Conservation (phyloP, 1,140 invertebrate species). For the Scaptomyza pallida region DNA sequence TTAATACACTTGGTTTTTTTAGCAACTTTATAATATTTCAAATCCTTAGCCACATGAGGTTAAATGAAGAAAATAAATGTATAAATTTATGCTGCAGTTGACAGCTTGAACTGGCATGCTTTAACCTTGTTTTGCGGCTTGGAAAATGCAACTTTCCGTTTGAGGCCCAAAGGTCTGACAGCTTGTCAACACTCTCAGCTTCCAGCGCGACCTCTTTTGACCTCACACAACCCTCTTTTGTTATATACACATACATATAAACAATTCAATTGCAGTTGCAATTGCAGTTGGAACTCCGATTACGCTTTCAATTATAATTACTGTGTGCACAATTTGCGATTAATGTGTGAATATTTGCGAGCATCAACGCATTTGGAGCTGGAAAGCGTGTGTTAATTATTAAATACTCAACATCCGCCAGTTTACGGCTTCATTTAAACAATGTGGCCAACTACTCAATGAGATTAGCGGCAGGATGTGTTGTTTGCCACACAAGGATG, state of each 20-base stretch:
- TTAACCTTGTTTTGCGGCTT: conserved; percentile 6
- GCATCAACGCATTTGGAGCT: conserved; percentile 43
- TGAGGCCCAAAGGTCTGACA: conserved; percentile 10
- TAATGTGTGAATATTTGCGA: conserved; percentile 53
- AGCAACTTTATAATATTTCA: no score
- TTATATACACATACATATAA: conserved; percentile 12
- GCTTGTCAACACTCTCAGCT: conserved; percentile 13
- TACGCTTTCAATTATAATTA: conserved; percentile 28
- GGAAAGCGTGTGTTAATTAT: conserved; percentile 69
- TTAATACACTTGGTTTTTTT: no score
- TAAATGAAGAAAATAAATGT: background rate
- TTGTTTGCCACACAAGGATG: background rate
- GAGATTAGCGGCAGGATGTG: conserved; percentile 63
- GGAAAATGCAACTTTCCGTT: background rate
- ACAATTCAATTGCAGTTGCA: conserved; percentile 32
- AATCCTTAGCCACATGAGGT: no score
- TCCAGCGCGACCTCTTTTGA: background rate
- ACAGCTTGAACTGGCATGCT: conserved; percentile 16
- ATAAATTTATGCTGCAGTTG: background rate
- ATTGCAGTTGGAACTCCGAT: conserved; percentile 1
- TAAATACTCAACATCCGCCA: conserved; percentile 59
- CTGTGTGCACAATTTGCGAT: conserved; percentile 38
- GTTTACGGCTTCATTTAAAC: conserved; percentile 35
- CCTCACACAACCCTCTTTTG: background rate
- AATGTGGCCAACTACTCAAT: conserved; percentile 39